phyloP scores from a whole-genome alignment of 2,113 vertebrate species.

The Psilopogon haemacephalus region DNA sequence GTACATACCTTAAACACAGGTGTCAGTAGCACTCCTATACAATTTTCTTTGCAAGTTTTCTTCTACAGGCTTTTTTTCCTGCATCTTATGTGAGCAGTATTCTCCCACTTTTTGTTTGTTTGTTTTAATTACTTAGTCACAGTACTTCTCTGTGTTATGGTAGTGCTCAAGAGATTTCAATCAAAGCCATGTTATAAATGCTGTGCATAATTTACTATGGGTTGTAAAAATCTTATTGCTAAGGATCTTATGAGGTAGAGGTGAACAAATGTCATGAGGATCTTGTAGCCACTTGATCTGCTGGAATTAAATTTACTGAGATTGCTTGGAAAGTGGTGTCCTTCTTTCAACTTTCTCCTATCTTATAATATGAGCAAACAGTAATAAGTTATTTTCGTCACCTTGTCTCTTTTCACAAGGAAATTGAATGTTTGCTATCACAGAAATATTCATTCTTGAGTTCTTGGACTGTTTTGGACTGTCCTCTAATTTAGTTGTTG shows the following conservation, averaged over 20 bases:
- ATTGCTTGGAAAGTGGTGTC: not conserved
- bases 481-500: not conserved
- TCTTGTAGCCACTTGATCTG: not conserved
- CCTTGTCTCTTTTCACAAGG: not conserved
- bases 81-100: fast-evolving
- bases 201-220: not conserved
- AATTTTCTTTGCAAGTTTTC: not conserved
- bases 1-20: not conserved
- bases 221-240: not conserved
- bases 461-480: not conserved
- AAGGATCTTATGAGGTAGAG: not conserved
- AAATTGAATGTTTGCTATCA: not conserved
- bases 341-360: not conserved
- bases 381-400: not conserved
- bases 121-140: not conserved
- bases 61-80: not conserved
- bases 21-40: not conserved
- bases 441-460: not conserved
- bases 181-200: not conserved
- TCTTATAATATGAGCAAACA: fast-evolving
- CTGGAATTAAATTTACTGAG: not conserved
- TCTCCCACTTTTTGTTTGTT: not conserved
- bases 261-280: not conserved
- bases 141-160: not conserved
- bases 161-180: not conserved